Conservation (phyloP, 1,140 invertebrate species). For the Scaptomyza graminum region DNA sequence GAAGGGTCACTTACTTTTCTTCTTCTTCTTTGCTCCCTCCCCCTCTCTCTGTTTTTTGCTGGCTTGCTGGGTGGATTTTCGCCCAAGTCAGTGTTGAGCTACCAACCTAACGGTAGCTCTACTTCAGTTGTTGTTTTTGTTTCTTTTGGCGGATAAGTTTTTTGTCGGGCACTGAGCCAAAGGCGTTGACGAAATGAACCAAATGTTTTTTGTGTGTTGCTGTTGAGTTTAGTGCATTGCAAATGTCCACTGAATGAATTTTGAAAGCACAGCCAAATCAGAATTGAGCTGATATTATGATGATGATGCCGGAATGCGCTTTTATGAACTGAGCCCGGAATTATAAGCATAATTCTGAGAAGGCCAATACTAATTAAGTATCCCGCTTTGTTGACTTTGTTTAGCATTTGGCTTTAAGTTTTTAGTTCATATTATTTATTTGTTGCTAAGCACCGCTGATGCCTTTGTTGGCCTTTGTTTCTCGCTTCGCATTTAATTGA, state of each 20-base stretch:
- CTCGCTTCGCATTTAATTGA: neutral
- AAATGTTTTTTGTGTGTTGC: neutral
- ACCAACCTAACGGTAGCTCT: slow-evolving; percentile 2
- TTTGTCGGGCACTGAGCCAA: slow-evolving; percentile 32
- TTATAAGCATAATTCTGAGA: neutral
- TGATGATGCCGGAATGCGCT: neutral
- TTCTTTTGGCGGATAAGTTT: slow-evolving; percentile 29
- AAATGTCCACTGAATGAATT: neutral
- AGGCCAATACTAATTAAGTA: neutral
- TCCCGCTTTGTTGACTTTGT: neutral
- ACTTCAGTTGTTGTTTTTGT: neutral
- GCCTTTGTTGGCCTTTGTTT: neutral
- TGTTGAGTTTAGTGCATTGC: neutral
- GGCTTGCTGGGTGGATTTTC: neutral
- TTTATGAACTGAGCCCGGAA: neutral
- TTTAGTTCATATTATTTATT: no score
- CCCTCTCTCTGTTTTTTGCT: neutral
- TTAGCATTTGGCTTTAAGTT: neutral
- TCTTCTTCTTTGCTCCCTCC: slow-evolving; percentile 38
- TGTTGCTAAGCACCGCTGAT: no score
- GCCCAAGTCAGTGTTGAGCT: slow-evolving; percentile 5
- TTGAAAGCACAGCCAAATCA: neutral
- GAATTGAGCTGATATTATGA: neutral
- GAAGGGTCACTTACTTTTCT: slow-evolving; percentile 67
- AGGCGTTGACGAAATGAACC: slow-evolving; percentile 9